Conservation (phyloP, 2,113 vertebrate genomes). For the Martes martes region DNA sequence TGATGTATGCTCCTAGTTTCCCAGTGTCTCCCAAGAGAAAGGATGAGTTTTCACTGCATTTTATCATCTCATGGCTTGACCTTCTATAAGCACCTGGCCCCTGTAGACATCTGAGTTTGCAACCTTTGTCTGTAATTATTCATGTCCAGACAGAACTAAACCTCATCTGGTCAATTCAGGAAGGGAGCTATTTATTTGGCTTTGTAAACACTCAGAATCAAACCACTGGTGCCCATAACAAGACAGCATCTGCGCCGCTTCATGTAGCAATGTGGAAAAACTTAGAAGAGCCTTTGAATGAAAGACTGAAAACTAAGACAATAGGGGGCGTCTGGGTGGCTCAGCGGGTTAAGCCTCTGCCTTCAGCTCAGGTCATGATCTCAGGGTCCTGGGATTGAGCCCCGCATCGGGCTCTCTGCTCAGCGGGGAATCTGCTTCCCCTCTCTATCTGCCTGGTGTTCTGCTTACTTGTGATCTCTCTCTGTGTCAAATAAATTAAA, state of each 20-base stretch:
- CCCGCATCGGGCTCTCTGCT: too few species aligned
- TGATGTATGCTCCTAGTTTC: not conserved
- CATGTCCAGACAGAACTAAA: not conserved
- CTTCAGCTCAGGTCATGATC: too few species aligned
- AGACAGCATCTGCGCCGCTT: not conserved
- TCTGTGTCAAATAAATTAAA: too few species aligned
- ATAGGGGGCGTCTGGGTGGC: not conserved
- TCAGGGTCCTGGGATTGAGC: too few species aligned
- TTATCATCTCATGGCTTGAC: not conserved
- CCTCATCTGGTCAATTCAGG: not conserved
- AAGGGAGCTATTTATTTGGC: not conserved
- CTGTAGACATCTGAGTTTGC: not conserved
- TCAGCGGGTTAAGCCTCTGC: too few species aligned
- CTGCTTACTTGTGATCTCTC: too few species aligned
- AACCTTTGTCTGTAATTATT: not conserved
- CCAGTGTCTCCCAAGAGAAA: not conserved
- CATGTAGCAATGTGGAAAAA: not conserved
- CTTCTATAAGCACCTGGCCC: not conserved
- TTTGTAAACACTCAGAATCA: not conserved
- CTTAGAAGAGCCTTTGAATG: not conserved
- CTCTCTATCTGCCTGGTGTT: too few species aligned
- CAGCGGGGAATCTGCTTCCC: too few species aligned
- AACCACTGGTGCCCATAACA: not conserved
- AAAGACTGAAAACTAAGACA: not conserved
- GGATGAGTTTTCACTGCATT: not conserved